phyloP scores from a whole-genome alignment of 2,888 invertebrate species.

The Caenorhabditis plicata region DNA sequence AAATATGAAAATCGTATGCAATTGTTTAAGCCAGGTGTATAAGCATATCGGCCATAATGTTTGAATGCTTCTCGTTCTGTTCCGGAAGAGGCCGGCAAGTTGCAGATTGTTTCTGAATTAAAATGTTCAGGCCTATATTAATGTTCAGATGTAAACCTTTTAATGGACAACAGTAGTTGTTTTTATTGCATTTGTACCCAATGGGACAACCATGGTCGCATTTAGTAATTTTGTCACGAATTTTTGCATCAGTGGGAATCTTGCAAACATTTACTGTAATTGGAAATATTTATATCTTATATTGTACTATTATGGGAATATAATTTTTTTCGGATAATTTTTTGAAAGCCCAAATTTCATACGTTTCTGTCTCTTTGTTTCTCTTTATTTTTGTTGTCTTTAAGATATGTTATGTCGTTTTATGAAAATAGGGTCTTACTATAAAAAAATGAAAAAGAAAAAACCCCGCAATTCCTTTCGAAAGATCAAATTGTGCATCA shows the following conservation, averaged over 20 bases:
- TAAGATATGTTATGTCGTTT: no score
- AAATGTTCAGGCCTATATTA: background rate
- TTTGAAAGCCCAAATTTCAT: no score
- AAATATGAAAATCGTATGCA: slow-evolving; percentile 60
- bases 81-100: slow-evolving; percentile 47
- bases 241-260: slow-evolving; percentile 39
- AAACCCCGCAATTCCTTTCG: no score
- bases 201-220: slow-evolving; percentile 38
- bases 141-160: slow-evolving; percentile 26
- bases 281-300: background rate
- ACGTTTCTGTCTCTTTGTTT: no score
- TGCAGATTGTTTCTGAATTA: slow-evolving; percentile 48
- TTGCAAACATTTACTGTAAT: slow-evolving; percentile 34
- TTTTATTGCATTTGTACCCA: slow-evolving; percentile 34
- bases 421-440: no score
- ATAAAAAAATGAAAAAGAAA: no score
- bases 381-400: no score
- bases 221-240: slow-evolving; percentile 28
- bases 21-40: slow-evolving; percentile 42
- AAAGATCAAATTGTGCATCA: no score
- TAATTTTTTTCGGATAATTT: no score
- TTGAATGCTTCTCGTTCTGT: slow-evolving; percentile 36
- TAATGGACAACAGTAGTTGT: slow-evolving; percentile 52
- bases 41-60: slow-evolving; percentile 56
- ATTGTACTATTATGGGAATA: no score